These are phyloP conservation scores for Drosophila ezoana DNA, from an alignment of 2,888 invertebrate species.

Conservation along the genomic window DNA sequence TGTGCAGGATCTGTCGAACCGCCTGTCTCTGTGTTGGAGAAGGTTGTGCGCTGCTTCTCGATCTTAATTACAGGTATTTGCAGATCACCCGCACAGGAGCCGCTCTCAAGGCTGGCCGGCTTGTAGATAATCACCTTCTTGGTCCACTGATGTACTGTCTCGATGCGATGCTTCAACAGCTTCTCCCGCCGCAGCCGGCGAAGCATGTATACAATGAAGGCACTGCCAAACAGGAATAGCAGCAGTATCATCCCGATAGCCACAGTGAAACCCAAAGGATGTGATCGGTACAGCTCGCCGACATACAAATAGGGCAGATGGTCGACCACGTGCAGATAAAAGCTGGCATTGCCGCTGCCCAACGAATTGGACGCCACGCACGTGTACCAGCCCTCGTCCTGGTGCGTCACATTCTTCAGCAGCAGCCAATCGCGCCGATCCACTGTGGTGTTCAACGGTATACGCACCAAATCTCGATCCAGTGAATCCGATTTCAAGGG, in stretches of 20 bases:
- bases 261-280: conserved; percentile 87
- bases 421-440: conserved; percentile 87
- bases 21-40: conserved; percentile 86
- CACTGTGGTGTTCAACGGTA: conserved; percentile 47
- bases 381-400: conserved; percentile 97
- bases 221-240: conserved; percentile 85
- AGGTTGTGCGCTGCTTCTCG: conserved; percentile 92
- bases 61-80: conserved; percentile 95
- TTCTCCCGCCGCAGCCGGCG: conserved; percentile 91
- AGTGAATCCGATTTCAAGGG: not conserved
- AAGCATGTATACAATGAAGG: conserved; percentile 87
- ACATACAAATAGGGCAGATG: conserved; percentile 68
- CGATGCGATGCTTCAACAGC: conserved; percentile 91
- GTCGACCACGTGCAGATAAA: conserved; percentile 92
- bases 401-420: conserved; percentile 93
- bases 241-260: conserved; percentile 86
- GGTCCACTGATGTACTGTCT: conserved; percentile 95
- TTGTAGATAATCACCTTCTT: conserved; percentile 96
- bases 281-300: conserved; percentile 82
- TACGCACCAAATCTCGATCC: conserved; percentile 30
- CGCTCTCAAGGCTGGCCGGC: conserved; percentile 86
- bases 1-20: conserved; percentile 87
- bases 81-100: conserved; percentile 74
- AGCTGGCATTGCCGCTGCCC: conserved; percentile 91
- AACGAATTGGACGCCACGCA: conserved; percentile 96